phyloP scores from a whole-genome alignment of 2,797 vertebrate species.

The Muscicapa comitata region DNA sequence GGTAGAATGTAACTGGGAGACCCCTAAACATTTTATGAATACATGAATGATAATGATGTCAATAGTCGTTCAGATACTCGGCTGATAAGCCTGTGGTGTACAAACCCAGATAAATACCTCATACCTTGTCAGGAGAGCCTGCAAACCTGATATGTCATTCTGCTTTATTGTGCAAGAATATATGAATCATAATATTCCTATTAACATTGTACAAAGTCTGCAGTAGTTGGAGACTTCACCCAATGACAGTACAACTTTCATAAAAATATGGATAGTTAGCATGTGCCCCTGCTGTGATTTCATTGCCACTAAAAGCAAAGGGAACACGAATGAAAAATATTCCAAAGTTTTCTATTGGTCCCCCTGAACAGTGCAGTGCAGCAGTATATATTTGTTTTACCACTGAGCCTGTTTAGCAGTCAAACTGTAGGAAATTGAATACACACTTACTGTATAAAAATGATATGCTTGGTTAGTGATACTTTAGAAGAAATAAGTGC shows the following conservation, averaged over 20 bases:
- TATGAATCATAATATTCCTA: conserved; percentile 65
- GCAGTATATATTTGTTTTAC: conserved; percentile 70
- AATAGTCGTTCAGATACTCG: conserved; percentile 40
- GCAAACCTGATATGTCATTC: conserved; percentile 66
- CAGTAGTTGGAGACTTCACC: conserved; percentile 22
- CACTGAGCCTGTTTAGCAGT: conserved; percentile 75
- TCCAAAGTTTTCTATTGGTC: conserved; percentile 38
- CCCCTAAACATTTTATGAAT: conserved; percentile 38
- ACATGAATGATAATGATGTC: conserved; percentile 63
- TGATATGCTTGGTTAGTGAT: conserved; percentile 81
- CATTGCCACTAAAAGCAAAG: background rate
- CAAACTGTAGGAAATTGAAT: conserved; percentile 80
- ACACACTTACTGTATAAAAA: conserved; percentile 79
- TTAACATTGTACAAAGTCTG: conserved; percentile 59
- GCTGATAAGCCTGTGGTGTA: conserved; percentile 45
- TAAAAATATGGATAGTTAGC: conserved; percentile 36
- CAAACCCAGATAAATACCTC: conserved; percentile 57
- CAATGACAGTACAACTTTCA: conserved; percentile 8
- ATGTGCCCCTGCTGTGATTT: conserved; percentile 37
- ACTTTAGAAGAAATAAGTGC: conserved; percentile 80
- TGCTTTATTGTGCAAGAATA: conserved; percentile 64
- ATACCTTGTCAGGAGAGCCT: conserved; percentile 59
- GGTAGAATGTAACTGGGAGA: background rate
- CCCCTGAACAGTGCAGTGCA: conserved; percentile 24
- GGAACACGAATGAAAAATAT: background rate